Base-by-base conservation (phyloP, 2,113 vertebrate species). In the Eptatretus burgeri region DNA sequence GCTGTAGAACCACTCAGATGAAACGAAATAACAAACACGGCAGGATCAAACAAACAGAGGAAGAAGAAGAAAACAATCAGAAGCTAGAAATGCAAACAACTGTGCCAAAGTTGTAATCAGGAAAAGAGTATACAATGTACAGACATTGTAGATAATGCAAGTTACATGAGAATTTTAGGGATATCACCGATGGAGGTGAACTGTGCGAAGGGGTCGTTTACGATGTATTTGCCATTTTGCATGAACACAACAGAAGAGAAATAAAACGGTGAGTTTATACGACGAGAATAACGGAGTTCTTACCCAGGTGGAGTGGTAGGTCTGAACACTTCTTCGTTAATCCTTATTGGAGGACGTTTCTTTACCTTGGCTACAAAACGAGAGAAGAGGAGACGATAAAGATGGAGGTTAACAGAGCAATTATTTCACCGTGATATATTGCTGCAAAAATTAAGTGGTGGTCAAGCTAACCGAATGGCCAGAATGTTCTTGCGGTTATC, bases 1-100 rank as follows among this genome's bases (percentile, higher is more conserved):
- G 50, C 79, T 80, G 71, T 49, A 13, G 9, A 60, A 12, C 8
- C n/a, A 17, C 2, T 17, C n/a, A 60, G 20, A 17, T 17, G 12
- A 60, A 60, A 10, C 56, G 13, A 17, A 60, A n/a, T 60, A 60
- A 17, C n/a, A 60, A 20, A 60, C 56, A n/a, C 12, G 56, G n/a
- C 16, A 17, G n/a, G 56, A 60, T 60, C 19, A 17, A 17, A 60
- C n/a, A 60, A 17, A 12, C 19, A 19, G 56, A 2, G 56, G 12
- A 1, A 13, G 19, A 13, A 13, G 19, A 19, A 60, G 19, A 60
- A 60, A 60, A 10, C 56, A n/a, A 60, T 19, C 16, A n/a, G 56
- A 60, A 60, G 12, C 10, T 17, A 60, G 56, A 60, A n/a, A 60
- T n/a, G 56, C 56, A 60, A 60, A 13, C 56, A 17, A 10, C 56